Conservation (phyloP, 2,113 vertebrate species). For the Tor tambroides region DNA sequence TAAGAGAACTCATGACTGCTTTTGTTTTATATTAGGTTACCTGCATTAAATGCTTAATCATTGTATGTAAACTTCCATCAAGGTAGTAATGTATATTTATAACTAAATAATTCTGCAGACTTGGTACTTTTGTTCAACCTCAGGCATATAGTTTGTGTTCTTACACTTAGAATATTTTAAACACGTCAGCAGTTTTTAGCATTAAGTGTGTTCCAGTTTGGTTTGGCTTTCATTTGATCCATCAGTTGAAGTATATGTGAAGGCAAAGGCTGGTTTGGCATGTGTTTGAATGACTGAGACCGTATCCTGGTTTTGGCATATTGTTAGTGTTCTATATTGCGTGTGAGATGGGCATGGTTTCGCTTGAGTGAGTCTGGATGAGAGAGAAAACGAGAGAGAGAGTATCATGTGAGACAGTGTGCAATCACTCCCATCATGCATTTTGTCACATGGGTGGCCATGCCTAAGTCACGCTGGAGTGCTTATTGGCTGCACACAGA, state of each 20-base stretch:
- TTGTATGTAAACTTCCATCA: not conserved
- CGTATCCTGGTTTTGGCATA: slow-evolving; percentile 15
- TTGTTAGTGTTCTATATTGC: not conserved
- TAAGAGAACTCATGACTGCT: not conserved
- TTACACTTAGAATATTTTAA: slow-evolving; percentile 11
- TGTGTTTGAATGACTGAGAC: slow-evolving; percentile 1
- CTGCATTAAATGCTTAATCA: not conserved
- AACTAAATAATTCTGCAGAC: not conserved
- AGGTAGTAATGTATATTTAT: not conserved
- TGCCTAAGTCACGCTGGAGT: slow-evolving; percentile 54
- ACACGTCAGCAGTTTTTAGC: not conserved
- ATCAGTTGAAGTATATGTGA: slow-evolving; percentile 33
- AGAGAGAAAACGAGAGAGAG: not conserved
- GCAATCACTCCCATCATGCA: slow-evolving; percentile 61
- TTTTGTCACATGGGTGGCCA: slow-evolving; percentile 65
- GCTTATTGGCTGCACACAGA: slow-evolving; percentile 37
- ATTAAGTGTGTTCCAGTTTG: slow-evolving; percentile 24
- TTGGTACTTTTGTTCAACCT: slow-evolving; percentile 4
- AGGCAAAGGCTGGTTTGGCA: slow-evolving; percentile 25
- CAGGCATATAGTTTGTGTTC: not conserved
- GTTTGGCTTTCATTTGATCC: slow-evolving; percentile 15
- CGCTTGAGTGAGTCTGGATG: not conserved
- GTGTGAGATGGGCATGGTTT: not conserved
- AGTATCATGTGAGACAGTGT: slow-evolving; percentile 26
- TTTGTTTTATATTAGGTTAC: not conserved